Conservation (phyloP, 2,113 vertebrate genomes). For the Neopipo cinnamomea region DNA sequence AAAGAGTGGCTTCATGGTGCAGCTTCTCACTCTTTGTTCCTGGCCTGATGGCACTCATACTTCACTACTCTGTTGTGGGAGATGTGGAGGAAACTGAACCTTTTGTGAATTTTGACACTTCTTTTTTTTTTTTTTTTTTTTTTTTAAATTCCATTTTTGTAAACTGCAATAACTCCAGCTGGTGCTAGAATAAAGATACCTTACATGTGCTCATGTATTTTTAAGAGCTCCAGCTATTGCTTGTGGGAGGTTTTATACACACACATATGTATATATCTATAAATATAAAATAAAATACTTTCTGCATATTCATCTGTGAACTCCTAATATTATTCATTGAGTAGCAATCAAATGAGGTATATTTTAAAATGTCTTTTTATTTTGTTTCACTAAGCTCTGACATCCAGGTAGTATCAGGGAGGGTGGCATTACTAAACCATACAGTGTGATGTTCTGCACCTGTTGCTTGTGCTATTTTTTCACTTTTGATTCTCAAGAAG, state of each 20-base stretch:
- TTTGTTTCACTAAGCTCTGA: not conserved
- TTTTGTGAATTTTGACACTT: not conserved
- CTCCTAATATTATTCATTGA: not conserved
- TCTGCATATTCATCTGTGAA: not conserved
- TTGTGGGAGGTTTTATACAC: not conserved
- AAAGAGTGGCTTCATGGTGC: not conserved
- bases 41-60: not conserved
- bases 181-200: not conserved
- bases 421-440: not conserved
- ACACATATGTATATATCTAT: not conserved
- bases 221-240: not conserved
- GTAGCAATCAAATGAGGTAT: not conserved
- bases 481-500: not conserved
- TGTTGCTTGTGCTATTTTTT: not conserved
- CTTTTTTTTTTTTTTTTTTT: not conserved
- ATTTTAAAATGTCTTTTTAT: not conserved
- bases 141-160: not conserved
- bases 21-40: not conserved
- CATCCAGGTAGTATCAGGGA: not conserved
- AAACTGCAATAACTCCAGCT: not conserved
- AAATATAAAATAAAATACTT: not conserved
- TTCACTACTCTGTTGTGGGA: not conserved
- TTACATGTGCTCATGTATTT: not conserved
- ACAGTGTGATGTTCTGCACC: not conserved
- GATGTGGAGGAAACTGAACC: not conserved